A percentile compares a stretch with the other conserved stretches of the same genome.
Conservation (phyloP, 2,113 vertebrate genomes). For the Melanocharis versteri region DNA sequence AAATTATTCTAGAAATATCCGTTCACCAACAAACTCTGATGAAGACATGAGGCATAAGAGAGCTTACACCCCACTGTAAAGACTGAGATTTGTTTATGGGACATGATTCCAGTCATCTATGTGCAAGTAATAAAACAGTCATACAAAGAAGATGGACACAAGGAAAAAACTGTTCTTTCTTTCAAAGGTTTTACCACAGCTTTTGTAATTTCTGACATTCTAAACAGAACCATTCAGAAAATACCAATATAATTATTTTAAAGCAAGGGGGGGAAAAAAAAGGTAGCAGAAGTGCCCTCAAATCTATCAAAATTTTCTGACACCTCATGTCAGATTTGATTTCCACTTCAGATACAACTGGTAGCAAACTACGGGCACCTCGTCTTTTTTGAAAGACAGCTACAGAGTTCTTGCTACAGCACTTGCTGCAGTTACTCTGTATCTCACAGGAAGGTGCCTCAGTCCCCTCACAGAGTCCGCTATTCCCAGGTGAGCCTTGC, state of each 20-base stretch:
- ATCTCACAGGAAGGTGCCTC: too few species aligned
- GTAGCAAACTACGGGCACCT: neutral
- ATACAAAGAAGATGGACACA: neutral
- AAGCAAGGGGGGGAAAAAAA: fast-evolving
- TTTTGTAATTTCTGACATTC: neutral
- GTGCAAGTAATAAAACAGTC: neutral
- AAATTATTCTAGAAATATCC: neutral
- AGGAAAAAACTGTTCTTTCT: neutral
- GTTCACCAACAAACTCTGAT: neutral
- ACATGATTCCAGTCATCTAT: neutral
- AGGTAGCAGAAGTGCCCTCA: neutral
- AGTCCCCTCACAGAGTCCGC: fast-evolving
- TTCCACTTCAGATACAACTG: neutral
- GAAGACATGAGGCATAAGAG: neutral
- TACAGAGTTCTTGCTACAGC: neutral
- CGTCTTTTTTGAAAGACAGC: too few species aligned
- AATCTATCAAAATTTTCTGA: neutral
- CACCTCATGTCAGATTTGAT: neutral
- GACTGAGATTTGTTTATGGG: neutral
- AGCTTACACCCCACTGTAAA: neutral
- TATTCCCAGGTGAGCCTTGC: fast-evolving
- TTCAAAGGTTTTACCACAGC: neutral
- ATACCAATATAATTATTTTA: neutral
- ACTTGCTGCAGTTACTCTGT: neutral
- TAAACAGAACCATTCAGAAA: neutral